Base-by-base conservation (phyloP, 2,888 invertebrate genomes). In the Eurytoma californica region DNA sequence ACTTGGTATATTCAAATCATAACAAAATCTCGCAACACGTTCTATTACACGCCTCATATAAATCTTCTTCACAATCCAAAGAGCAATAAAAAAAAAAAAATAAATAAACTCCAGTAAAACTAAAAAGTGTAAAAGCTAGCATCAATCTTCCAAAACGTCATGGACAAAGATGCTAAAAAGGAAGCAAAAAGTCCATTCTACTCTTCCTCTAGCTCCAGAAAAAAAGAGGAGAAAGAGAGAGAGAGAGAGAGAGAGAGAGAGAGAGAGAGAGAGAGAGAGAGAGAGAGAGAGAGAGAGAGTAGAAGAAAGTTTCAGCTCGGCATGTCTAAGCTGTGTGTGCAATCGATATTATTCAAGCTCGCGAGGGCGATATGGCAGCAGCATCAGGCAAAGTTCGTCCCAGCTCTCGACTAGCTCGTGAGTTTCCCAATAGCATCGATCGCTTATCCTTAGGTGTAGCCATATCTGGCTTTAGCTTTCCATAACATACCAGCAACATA, bases 341-440 rank as follows among this genome's bases (percentile, higher is more conserved):
- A 61, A 72, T 72, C 72, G 72, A 72, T 72, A 72, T 61, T 72
- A 70, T 70, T 60, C 70, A 70, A 72, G 58, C 72, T 72, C 61
- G 24, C 24, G 2, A 3, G 47, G 24, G 14, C n/a, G 30, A n/a
- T 24, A 51, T 18, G 47, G 39, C 65, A 7, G 49, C 28, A 63
- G 30, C 65, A 65, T 47, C 53, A 53, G 53, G 53, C 63, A 72
- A 72, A 72, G 61, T 72, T 72, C 30, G 49, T 61, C 7, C 16
- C 14, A 2, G 47, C 39, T 20, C 14, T n/a, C 47, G 28, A 49
- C 39, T 9, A 39, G 7, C 39, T 39, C 18, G 51, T 14, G 18
- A 24, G 20, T 49, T 51, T 49, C 24, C 51, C 61, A 72, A 72
- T 9, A 39, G 47, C 63, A 20, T 20, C 65, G 55, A 65, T 65